Evolutionary conservation across 2,888 invertebrate species (phyloP).

Genomic region (Dolichomitus sp.): DNA sequence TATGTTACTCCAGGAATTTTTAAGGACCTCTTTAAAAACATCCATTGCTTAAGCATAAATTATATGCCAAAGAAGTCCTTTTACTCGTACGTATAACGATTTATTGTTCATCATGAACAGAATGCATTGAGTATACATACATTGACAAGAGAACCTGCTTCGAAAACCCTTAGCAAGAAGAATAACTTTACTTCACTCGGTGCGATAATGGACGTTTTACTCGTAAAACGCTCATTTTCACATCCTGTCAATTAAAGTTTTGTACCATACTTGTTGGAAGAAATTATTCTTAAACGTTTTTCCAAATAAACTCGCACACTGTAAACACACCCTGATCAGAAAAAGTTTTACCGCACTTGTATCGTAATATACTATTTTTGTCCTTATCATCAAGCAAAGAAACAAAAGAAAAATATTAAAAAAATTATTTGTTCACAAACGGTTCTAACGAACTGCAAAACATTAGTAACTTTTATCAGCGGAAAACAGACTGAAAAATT

Average conservation of each 20-base stretch:
- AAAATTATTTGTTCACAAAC: conserved; percentile 15
- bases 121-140: conserved; percentile 28
- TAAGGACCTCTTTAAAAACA: not conserved
- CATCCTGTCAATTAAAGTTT: too few relatives aligned
- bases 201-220: too few relatives aligned
- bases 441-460: conserved; percentile 16
- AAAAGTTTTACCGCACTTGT: too few relatives aligned
- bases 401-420: not conserved
- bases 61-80: conserved; percentile 19
- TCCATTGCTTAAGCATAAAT: not conserved
- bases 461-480: conserved; percentile 2
- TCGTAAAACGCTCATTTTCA: too few relatives aligned
- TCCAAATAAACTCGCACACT: too few relatives aligned
- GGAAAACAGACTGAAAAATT: not conserved
- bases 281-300: too few relatives aligned
- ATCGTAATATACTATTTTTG: too few relatives aligned
- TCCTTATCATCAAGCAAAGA: conserved; percentile 4
- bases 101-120: conserved; percentile 50
- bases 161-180: conserved; percentile 27
- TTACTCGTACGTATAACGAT: conserved; percentile 29
- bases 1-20: not conserved
- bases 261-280: too few relatives aligned
- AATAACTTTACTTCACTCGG: conserved; percentile 18
- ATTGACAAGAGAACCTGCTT: conserved; percentile 39
- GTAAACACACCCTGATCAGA: too few relatives aligned